These are phyloP conservation scores for Heliconius cydno DNA, from an alignment of 2,888 invertebrate species.

Conservation along the genomic window DNA sequence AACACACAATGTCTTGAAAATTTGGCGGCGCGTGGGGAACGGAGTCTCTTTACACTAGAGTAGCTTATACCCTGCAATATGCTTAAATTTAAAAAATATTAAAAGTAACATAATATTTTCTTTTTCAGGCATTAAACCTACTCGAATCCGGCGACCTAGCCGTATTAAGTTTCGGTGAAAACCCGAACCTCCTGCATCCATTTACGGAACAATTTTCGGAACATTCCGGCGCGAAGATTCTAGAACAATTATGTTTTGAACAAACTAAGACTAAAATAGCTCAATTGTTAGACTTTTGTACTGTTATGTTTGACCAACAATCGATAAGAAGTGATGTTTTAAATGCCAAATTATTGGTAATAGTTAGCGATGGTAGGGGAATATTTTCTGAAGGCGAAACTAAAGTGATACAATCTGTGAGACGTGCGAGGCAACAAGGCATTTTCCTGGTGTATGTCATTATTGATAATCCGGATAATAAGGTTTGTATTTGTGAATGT, in stretches of 20 bases:
- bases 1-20: too few relatives aligned
- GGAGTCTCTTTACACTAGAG: too few relatives aligned
- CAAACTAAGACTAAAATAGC: slow-evolving; percentile 92
- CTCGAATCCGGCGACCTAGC: slow-evolving; percentile 97
- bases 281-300: slow-evolving; percentile 90
- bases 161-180: slow-evolving; percentile 95
- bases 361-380: slow-evolving; percentile 97
- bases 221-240: slow-evolving; percentile 91
- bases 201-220: slow-evolving; percentile 94
- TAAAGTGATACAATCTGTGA: slow-evolving; percentile 88
- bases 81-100: too few relatives aligned
- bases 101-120: not conserved
- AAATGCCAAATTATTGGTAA: slow-evolving; percentile 92
- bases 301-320: slow-evolving; percentile 82
- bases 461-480: slow-evolving; percentile 95
- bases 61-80: too few relatives aligned
- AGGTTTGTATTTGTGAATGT: slow-evolving; percentile 77
- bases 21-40: too few relatives aligned
- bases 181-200: slow-evolving; percentile 92
- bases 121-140: slow-evolving; percentile 89
- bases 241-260: slow-evolving; percentile 92
- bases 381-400: slow-evolving; percentile 94
- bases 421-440: slow-evolving; percentile 90
- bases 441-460: slow-evolving; percentile 98
- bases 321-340: slow-evolving; percentile 79